Evolutionary conservation across 2,113 vertebrate genomes (phyloP).

Genomic region (Passer domesticus): DNA sequence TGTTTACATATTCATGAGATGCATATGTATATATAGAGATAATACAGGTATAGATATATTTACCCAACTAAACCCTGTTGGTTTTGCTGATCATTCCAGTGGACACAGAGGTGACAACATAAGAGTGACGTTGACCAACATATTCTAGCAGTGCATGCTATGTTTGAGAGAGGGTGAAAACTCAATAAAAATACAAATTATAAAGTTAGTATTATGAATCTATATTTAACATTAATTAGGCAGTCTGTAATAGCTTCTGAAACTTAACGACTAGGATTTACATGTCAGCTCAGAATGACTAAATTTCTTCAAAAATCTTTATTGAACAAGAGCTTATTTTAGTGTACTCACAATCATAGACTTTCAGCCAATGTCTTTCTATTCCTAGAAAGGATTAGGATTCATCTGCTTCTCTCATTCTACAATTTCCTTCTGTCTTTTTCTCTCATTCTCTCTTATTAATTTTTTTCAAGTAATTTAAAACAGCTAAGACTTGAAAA

Average conservation of each 20-base stretch:
- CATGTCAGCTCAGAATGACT: background rate
- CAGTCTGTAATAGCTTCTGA: background rate
- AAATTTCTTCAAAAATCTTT: background rate
- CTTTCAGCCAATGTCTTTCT: background rate
- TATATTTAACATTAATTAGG: background rate
- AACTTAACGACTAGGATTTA: background rate
- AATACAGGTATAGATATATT: background rate
- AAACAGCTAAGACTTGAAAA: background rate
- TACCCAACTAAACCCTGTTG: background rate
- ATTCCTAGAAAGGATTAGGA: background rate
- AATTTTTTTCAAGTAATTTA: background rate
- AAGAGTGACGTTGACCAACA: background rate
- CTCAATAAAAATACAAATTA: background rate
- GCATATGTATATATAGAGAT: accelerated
- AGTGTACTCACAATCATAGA: background rate
- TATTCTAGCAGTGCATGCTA: background rate
- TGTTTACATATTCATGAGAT: background rate
- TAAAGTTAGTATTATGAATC: background rate
- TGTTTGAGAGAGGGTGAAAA: background rate
- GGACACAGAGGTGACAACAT: background rate
- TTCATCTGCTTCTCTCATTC: background rate
- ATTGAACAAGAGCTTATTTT: background rate
- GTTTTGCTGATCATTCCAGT: background rate
- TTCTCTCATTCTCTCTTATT: background rate
- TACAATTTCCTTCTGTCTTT: background rate